Percentiles rank a stretch among this genome's conserved stretches.
phyloP scores from a whole-genome alignment of 2,113 vertebrate genomes.

The Cebus imitator region DNA sequence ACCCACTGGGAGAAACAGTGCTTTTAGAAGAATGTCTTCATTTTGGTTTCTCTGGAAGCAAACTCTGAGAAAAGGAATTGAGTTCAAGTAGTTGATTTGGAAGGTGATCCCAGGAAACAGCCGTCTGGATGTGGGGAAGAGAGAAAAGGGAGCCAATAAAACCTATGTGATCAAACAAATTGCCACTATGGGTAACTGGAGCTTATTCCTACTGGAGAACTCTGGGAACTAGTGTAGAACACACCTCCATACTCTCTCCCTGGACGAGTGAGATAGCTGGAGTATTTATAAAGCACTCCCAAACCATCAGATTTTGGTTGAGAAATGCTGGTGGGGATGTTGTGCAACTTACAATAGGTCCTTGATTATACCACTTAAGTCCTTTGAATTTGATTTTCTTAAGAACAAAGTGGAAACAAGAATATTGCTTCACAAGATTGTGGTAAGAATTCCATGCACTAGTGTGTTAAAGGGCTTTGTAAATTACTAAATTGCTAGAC shows the following conservation, averaged over 20 bases:
- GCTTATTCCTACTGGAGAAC: neutral
- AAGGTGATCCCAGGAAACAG: neutral
- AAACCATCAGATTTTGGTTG: neutral
- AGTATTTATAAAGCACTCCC: neutral
- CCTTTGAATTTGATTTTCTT: neutral
- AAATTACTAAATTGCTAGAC: neutral
- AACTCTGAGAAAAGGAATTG: neutral
- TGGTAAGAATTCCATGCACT: neutral
- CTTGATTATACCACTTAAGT: neutral
- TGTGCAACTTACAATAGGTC: neutral
- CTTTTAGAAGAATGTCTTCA: neutral
- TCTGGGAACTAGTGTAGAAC: neutral
- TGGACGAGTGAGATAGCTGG: neutral
- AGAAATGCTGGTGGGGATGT: neutral
- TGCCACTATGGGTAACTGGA: too few species aligned
- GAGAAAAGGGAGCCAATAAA: neutral
- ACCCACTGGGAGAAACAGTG: neutral
- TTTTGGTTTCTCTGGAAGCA: constrained; percentile 9
- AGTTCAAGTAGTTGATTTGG: neutral
- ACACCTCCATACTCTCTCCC: fast-evolving
- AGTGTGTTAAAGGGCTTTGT: neutral
- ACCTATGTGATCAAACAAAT: neutral
- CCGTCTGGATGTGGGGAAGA: neutral
- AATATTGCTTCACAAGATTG: neutral
- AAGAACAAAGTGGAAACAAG: neutral